Evolutionary conservation across 2,113 vertebrate species (phyloP).

Genomic region (Helogale parvula): DNA sequence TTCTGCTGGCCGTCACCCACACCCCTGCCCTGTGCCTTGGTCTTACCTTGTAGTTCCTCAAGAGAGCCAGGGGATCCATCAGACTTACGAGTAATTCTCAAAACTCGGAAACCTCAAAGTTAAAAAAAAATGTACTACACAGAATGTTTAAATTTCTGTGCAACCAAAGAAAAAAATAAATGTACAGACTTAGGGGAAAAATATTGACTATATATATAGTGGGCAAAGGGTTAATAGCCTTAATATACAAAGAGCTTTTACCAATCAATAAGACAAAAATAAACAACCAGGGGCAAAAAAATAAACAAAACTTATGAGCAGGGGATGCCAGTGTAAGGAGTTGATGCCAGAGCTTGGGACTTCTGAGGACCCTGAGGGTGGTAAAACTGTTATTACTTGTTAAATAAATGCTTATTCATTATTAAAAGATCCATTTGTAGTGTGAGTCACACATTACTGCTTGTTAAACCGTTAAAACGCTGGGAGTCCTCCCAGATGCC

Average conservation of each 20-base stretch:
- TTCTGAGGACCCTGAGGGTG: neutral
- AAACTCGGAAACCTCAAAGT: neutral
- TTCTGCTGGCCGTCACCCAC: neutral
- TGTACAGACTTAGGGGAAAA: neutral
- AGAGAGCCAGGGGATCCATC: neutral
- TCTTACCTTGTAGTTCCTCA: neutral
- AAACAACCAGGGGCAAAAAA: neutral
- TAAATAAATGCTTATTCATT: constrained; percentile 76
- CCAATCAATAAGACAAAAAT: constrained; percentile 53
- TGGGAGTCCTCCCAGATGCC: constrained; percentile 48
- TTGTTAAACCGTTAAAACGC: constrained; percentile 62
- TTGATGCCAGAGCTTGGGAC: neutral
- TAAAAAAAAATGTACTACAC: neutral
- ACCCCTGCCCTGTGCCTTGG: neutral
- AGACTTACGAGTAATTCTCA: neutral
- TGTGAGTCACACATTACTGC: constrained; percentile 41
- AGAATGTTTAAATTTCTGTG: constrained; percentile 26
- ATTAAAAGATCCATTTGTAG: constrained; percentile 68
- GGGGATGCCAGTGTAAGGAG: neutral
- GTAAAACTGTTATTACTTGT: constrained; percentile 66
- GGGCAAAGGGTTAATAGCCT: constrained; percentile 44
- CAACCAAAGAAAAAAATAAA: neutral
- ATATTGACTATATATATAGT: neutral
- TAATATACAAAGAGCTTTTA: constrained; percentile 68
- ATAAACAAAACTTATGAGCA: neutral